Percentiles rank a stretch among this genome's conserved stretches.
Evolutionary conservation across 2,113 vertebrate genomes (phyloP).

Genomic region (Lepisosteus osseus): DNA sequence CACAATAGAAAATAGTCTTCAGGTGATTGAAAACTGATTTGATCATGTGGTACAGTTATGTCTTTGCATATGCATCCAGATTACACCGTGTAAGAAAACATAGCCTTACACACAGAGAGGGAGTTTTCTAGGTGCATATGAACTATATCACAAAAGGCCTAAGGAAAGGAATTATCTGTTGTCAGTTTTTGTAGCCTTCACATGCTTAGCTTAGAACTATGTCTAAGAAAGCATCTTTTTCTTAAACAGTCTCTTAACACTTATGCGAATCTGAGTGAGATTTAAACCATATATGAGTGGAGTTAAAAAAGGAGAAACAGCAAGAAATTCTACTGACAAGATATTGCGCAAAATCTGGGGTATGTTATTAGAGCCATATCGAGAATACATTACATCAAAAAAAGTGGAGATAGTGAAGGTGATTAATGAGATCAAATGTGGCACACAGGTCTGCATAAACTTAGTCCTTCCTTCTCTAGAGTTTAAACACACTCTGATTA

Average conservation of each 20-base stretch:
- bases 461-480: constrained; percentile 11
- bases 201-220: no score
- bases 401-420: background rate
- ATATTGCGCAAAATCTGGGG: background rate
- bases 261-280: constrained; percentile 11
- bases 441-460: constrained; percentile 18
- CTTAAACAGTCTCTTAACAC: background rate
- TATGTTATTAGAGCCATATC: background rate
- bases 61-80: no score
- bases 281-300: constrained; percentile 14
- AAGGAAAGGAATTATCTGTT: no score
- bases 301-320: background rate
- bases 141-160: no score
- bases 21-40: no score
- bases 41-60: no score
- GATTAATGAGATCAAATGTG: constrained; percentile 7
- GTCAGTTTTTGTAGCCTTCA: no score
- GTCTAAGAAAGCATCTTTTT: background rate
- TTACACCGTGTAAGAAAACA: no score
- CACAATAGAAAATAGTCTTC: no score
- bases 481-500: constrained; percentile 1
- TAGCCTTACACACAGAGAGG: no score
- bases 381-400: background rate
- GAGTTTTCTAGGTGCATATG: no score
- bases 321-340: background rate